These are phyloP conservation scores for Microcebus tavaratra DNA, from an alignment of 2,113 vertebrate species.

Conservation along the genomic window DNA sequence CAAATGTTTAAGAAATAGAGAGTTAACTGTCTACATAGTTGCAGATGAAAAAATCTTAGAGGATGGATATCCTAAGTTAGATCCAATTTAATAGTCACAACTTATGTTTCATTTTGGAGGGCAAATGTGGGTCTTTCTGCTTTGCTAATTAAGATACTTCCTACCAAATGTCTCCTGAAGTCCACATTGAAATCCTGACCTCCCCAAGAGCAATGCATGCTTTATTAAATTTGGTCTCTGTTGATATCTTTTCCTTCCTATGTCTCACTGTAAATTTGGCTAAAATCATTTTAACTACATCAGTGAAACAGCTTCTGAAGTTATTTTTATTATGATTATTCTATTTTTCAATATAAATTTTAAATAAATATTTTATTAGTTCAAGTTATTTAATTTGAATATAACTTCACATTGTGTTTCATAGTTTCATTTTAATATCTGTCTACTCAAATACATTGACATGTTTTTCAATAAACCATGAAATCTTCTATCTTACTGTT, in stretches of 20 bases:
- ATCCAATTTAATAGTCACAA: neutral
- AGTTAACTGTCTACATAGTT: neutral
- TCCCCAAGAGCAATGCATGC: neutral
- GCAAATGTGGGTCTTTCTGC: neutral
- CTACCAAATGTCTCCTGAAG: neutral
- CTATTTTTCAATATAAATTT: neutral
- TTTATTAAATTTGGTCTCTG: neutral
- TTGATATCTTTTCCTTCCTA: neutral
- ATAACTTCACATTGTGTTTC: neutral
- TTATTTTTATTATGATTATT: neutral
- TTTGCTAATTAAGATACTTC: neutral
- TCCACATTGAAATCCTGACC: neutral
- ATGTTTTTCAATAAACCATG: neutral
- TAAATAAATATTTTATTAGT: slow-evolving; percentile 4
- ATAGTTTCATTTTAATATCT: neutral
- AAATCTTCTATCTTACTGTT: neutral
- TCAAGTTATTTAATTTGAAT: neutral
- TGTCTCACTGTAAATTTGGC: neutral
- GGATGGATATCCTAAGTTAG: neutral
- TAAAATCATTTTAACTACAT: neutral
- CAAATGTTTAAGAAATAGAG: neutral
- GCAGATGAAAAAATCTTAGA: neutral
- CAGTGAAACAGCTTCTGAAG: neutral
- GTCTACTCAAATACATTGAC: neutral
- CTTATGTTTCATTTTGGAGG: neutral